phyloP scores from a whole-genome alignment of 2,113 vertebrate genomes.

The Eonycteris spelaea region DNA sequence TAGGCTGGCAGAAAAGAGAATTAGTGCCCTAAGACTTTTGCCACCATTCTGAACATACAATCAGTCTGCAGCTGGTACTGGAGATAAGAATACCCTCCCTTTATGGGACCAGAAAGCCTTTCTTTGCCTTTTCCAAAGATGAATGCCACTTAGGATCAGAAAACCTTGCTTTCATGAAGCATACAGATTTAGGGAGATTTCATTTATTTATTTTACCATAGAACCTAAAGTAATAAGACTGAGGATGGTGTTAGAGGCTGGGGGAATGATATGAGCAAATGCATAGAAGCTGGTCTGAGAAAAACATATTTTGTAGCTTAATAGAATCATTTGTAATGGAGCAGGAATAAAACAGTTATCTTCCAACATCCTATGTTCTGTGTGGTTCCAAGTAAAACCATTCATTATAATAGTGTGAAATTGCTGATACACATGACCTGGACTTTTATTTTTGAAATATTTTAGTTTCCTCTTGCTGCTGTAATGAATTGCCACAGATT shows the following conservation, averaged over 20 bases:
- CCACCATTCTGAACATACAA: background rate
- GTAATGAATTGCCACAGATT: background rate
- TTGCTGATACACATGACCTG: background rate
- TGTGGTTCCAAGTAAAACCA: background rate
- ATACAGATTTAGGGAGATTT: background rate
- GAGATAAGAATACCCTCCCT: background rate
- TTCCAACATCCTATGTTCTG: background rate
- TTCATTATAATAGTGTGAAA: background rate
- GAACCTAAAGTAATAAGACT: background rate
- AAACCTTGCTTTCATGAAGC: background rate
- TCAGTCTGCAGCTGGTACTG: background rate
- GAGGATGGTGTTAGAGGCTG: background rate
- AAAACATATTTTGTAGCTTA: conserved; percentile 3
- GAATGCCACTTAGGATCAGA: background rate
- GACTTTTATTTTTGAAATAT: conserved; percentile 18
- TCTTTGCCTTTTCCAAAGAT: conserved; percentile 9
- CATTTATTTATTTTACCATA: background rate
- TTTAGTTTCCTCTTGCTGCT: background rate
- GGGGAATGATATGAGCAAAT: background rate
- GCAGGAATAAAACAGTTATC: background rate
- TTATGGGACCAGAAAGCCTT: background rate
- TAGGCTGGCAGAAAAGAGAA: background rate
- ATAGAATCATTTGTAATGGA: conserved; percentile 14
- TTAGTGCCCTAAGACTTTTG: background rate
- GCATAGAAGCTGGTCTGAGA: background rate